These are phyloP conservation scores for Betta splendens DNA, from an alignment of 2,797 vertebrate genomes.

Conservation along the genomic window DNA sequence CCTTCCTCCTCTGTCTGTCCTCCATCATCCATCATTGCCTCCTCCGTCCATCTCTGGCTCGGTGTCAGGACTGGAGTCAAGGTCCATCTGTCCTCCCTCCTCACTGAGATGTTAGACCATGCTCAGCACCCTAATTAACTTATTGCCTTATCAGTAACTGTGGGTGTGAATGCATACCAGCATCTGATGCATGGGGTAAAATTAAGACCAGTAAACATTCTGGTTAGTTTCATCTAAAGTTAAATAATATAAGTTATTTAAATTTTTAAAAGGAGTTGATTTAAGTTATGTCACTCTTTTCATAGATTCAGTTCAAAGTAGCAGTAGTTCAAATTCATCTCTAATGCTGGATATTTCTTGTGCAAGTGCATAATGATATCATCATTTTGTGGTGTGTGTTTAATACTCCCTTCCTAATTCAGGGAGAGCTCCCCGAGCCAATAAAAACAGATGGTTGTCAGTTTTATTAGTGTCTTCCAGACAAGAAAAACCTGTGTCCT, in stretches of 20 bases:
- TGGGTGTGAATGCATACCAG: constrained; percentile 33
- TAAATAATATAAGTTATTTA: too few relatives aligned
- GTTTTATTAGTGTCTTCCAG: constrained; percentile 76
- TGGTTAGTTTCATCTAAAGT: constrained; percentile 7
- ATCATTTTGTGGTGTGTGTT: constrained; percentile 40
- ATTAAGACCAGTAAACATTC: constrained; percentile 38
- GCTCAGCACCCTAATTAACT: constrained; percentile 81
- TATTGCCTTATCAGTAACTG: constrained; percentile 73
- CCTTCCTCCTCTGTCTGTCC: constrained; percentile 69
- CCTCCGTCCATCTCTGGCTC: constrained; percentile 69
- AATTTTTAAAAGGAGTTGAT: too few relatives aligned
- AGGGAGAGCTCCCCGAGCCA: constrained; percentile 31
- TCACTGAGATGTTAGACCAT: constrained; percentile 74
- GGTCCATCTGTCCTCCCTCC: constrained; percentile 77
- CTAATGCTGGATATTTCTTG: too few relatives aligned
- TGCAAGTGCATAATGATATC: constrained; percentile 24
- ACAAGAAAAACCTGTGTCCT: constrained; percentile 77
- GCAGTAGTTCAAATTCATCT: background rate
- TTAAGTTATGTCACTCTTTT: too few relatives aligned
- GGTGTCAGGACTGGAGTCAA: constrained; percentile 77
- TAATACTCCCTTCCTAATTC: constrained; percentile 46
- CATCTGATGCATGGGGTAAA: constrained; percentile 20
- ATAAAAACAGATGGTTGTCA: constrained; percentile 63
- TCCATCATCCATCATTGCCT: constrained; percentile 67
- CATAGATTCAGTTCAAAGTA: too few relatives aligned